Base-by-base conservation (phyloP, 2,888 invertebrate species). In the Temnothorax ravouxi region DNA sequence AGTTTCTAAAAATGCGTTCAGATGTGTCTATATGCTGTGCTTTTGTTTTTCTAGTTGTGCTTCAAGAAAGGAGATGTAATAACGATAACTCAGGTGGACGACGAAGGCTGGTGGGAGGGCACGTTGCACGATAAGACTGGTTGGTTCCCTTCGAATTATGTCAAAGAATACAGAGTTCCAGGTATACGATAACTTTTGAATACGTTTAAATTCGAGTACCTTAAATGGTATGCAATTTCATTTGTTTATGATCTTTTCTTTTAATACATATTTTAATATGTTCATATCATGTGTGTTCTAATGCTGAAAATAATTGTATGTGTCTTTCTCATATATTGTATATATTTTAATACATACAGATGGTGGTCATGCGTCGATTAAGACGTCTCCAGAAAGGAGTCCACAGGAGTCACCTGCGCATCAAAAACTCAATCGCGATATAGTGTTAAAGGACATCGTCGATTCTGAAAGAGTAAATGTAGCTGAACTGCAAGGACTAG, bases 91-190 rank as follows among this genome's bases (percentile, higher is more conserved):
- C 99, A 99, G 95, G 97, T 97, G 84, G 97, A 98, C 93, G 99
- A 99, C 93, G 99, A 99, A 79, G 99, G 99, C 62, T 99, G 99
- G 99, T 99, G 99, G 99, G 99, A 99, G 96, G 99, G 99, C 18
- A 99, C 99, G 11, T 95, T 99, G 71, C 97, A 97, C 86, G 99
- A 98, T 91, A 98, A 98, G 94, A 99, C 99, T 87, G 99, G 99
- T 92, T 99, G 99, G 99, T 99, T 99, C 96, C 99, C 99, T 86
- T 98, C 98, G 94, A 99, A 99, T 95, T 99, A 99, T 96, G 99
- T 99, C 86, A 97, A 97, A 93, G 99, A 99, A 95, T 97, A 97
- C 94, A 98, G 97, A 96, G 96, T 96, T 96, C 94, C 87, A 81
- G 89, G 89, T 90, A 86, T 90, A 86, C 4, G 2, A n/a, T n/a